A percentile compares a stretch with the other conserved stretches of the same genome.
phyloP scores from a whole-genome alignment of 64 coral and sea anemone species.

The Dendronephthya gigantea region DNA sequence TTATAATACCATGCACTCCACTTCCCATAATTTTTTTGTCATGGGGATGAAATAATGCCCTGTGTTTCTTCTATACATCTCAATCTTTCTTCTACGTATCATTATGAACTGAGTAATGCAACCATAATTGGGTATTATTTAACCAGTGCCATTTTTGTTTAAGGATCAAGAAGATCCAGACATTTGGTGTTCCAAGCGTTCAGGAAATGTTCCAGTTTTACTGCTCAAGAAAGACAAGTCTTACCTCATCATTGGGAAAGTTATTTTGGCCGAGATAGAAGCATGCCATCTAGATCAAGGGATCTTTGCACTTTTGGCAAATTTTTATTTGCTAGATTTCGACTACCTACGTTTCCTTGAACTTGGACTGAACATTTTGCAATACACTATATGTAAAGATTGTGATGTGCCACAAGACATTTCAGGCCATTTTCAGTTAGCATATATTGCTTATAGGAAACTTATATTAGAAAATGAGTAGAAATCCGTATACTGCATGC shows the following conservation, averaged over 20 bases:
- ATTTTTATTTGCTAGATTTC: constrained; percentile 20
- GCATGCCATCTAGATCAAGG: background rate
- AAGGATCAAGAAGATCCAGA: constrained; percentile 6
- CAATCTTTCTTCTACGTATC: too few species aligned
- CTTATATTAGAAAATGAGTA: background rate
- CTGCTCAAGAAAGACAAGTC: background rate
- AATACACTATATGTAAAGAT: background rate
- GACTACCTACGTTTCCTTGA: background rate
- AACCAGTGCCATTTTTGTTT: background rate
- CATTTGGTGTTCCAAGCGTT: background rate
- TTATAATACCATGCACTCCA: too few species aligned
- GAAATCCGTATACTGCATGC: background rate
- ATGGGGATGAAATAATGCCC: too few species aligned
- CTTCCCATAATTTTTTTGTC: too few species aligned
- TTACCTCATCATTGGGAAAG: constrained; percentile 15
- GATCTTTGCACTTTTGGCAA: constrained; percentile 12
- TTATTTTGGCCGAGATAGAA: background rate
- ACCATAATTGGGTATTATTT: background rate
- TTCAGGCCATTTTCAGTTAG: background rate
- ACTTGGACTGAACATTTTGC: constrained; percentile 17
- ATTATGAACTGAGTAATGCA: background rate
- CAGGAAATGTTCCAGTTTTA: background rate
- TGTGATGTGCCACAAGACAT: constrained; percentile 24
- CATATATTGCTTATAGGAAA: background rate
- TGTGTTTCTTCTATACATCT: too few species aligned